Conservation (phyloP, 2,888 invertebrate species). For the Cosmia pyralina region DNA sequence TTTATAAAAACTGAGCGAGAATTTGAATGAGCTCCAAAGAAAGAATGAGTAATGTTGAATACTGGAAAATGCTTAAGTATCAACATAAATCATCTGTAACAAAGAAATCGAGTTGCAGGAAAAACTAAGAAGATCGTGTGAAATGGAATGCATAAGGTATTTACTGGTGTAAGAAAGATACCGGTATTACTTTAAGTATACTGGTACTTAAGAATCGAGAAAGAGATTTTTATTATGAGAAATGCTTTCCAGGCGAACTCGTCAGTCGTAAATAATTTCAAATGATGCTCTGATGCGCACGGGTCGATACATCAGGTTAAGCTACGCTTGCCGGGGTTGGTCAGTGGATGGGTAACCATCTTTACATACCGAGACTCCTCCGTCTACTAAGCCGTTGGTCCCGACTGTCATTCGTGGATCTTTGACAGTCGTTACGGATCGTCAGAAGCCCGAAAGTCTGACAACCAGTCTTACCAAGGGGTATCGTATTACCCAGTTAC, state of each 20-base stretch:
- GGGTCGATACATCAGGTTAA: too few species aligned
- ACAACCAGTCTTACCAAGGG: too few species aligned
- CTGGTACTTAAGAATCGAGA: slow-evolving; percentile 18
- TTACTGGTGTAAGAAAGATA: slow-evolving; percentile 52
- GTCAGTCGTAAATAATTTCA: slow-evolving; percentile 4
- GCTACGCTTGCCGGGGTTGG: too few species aligned
- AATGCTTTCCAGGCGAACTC: slow-evolving; percentile 33
- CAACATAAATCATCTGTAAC: slow-evolving; percentile 76
- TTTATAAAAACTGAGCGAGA: slow-evolving; percentile 58
- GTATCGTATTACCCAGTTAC: too few species aligned
- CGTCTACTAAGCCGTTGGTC: too few species aligned
- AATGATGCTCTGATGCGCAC: slow-evolving; percentile 1
- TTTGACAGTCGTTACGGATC: too few species aligned
- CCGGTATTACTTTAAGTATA: slow-evolving; percentile 47
- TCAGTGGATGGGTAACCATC: too few species aligned
- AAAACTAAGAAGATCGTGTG: slow-evolving; percentile 64
- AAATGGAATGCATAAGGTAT: slow-evolving; percentile 65
- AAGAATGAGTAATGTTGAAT: slow-evolving; percentile 71
- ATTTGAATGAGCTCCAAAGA: slow-evolving; percentile 64
- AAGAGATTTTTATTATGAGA: slow-evolving; percentile 30
- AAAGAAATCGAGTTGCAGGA: slow-evolving; percentile 71
- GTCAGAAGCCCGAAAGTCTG: too few species aligned
- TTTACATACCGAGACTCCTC: too few species aligned
- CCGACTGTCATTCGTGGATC: too few species aligned
- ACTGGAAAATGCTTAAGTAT: slow-evolving; percentile 74